phyloP scores from a whole-genome alignment of 2,888 invertebrate species.

The Apotomis turbidana region DNA sequence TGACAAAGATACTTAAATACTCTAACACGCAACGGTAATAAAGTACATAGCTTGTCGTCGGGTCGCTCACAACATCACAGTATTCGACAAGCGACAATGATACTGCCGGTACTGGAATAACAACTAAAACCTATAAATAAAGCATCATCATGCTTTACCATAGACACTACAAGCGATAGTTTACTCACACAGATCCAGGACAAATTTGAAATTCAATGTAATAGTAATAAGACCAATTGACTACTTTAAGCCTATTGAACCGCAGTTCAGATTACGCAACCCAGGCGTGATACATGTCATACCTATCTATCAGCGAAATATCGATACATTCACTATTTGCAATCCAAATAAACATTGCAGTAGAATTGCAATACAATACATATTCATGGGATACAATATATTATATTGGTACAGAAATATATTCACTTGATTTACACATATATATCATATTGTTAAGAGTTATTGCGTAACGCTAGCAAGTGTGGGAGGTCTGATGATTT shows the following conservation, averaged over 20 bases:
- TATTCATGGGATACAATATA: slow-evolving; percentile 7
- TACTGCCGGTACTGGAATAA: slow-evolving; percentile 64
- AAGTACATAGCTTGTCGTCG: slow-evolving; percentile 63
- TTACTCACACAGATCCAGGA: slow-evolving; percentile 78
- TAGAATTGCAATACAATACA: background rate
- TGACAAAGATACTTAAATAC: slow-evolving; percentile 60
- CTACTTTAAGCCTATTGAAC: slow-evolving; percentile 31
- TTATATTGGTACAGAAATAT: slow-evolving; percentile 1
- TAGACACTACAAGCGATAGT: slow-evolving; percentile 78
- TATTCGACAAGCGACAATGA: slow-evolving; percentile 70
- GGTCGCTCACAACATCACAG: slow-evolving; percentile 61
- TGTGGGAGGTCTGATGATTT: slow-evolving; percentile 36
- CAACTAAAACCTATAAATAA: slow-evolving; percentile 63
- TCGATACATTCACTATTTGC: slow-evolving; percentile 3
- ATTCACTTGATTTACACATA: slow-evolving; percentile 5
- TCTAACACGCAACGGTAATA: slow-evolving; percentile 70
- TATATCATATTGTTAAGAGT: slow-evolving; percentile 28
- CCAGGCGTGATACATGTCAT: background rate
- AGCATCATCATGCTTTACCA: slow-evolving; percentile 77
- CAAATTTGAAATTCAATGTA: slow-evolving; percentile 62
- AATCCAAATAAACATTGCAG: background rate
- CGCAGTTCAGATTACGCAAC: slow-evolving; percentile 15
- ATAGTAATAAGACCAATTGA: slow-evolving; percentile 46
- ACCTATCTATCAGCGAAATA: background rate
- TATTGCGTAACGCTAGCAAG: slow-evolving; percentile 35